Evolutionary conservation across 1,140 invertebrate genomes (phyloP).

Genomic region (Drosophila nigromelanica): DNA sequence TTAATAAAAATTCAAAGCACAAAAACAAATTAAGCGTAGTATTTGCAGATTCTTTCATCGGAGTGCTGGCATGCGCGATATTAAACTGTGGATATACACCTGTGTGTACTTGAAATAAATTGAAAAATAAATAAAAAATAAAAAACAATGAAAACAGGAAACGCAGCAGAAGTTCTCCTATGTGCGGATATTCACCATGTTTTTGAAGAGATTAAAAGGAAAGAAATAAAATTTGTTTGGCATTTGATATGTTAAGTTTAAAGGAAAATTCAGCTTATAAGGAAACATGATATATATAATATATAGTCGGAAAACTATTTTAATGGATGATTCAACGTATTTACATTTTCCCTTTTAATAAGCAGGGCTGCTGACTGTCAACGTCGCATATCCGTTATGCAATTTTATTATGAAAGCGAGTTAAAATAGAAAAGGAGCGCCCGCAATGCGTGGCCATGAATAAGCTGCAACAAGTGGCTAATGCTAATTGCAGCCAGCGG

Average conservation of each 20-base stretch:
- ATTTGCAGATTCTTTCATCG: background rate
- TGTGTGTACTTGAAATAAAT: background rate
- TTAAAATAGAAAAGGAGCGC: slow-evolving; percentile 23
- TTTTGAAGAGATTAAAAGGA: too few species aligned
- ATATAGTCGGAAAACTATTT: background rate
- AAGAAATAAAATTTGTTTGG: background rate
- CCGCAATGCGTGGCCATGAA: slow-evolving; percentile 19
- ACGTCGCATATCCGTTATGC: slow-evolving; percentile 32
- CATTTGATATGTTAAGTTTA: background rate
- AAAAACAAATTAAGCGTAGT: slow-evolving; percentile 14
- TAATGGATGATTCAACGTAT: slow-evolving; percentile 28
- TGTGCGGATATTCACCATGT: background rate
- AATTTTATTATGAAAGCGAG: slow-evolving; percentile 9
- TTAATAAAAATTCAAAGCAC: slow-evolving; percentile 36
- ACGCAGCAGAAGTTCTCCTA: background rate
- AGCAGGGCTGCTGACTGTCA: background rate
- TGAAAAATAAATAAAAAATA: slow-evolving; percentile 10
- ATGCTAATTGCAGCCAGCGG: slow-evolving; percentile 60
- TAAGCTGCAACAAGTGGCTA: slow-evolving; percentile 55
- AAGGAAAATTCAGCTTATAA: too few species aligned
- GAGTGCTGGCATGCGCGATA: slow-evolving; percentile 8
- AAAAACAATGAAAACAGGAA: background rate
- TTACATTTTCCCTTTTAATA: slow-evolving; percentile 15
- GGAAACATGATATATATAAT: background rate
- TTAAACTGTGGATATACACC: background rate